Evolutionary conservation across 2,888 invertebrate genomes (phyloP), one percentile per base, ranked within the genome.

Genomic region (Tenthredo scrophulariae): DNA sequence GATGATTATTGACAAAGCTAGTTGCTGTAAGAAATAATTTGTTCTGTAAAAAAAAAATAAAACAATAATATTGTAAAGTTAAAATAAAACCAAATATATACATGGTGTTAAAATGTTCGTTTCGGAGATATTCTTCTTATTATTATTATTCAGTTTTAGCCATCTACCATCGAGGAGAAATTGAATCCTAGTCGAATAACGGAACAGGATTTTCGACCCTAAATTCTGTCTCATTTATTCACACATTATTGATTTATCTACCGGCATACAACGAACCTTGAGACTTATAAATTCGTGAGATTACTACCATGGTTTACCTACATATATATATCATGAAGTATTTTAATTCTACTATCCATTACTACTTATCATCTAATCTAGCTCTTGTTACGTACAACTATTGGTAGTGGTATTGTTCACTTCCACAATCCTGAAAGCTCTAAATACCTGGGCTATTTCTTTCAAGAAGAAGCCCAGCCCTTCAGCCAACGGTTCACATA

Each of bases 401-500:
- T 87, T 40, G 87, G 85, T 15, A 86, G 40, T 74, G 85, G 50
- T 84, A 79, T 89, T 89, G 82, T 91, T 94, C 43, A 94, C 90
- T 88, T 95, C 94, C 2, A 95, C 92, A 67, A 95, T 87, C 86
- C 95, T 91, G 85, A 94, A 93, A 5, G 95, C 93, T 85, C 92
- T 92, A 70, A 94, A 91, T 33, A 95, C 67, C 33, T 91, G 89
- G 1, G 94, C 93, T 50, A 94, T 84, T 90, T 95, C 94, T 26
- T 93, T 91, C 9, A 94, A 85, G 88, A 94, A 95, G 87, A 94
- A 94, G 0, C 95, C 95, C 33, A 96, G 80, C 0, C 94, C 94
- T 88, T 95, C 94, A 0, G 96, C 95, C 22, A 96, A 89, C 0
- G 96, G 96, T 85, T 95, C 94, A 89, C 95, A 94, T 86, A 96